Base-by-base conservation (phyloP, 2,888 invertebrate genomes). In the Hirudinaria manillensis region DNA sequence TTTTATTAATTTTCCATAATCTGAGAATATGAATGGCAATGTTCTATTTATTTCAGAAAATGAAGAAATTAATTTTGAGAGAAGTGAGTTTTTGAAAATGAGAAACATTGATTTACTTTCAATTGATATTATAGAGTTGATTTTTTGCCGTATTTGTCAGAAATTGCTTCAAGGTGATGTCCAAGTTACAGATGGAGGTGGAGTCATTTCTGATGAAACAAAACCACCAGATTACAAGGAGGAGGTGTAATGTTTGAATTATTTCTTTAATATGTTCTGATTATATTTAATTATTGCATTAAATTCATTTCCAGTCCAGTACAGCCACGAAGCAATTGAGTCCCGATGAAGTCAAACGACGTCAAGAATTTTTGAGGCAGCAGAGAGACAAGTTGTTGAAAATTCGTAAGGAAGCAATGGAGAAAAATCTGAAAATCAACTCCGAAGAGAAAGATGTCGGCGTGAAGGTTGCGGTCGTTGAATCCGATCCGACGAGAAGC, bases 381-480 rank as follows among this genome's bases (percentile, higher is more conserved):
- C 95, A 96, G 83, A 89, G 96, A 34, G 96, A 96, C 85, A 93
- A 94, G 83, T 88, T 97, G 74, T 88, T 96, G 66, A 92, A 92
- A 29, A 87, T 95, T 82, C 97, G 96, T 86, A 92, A 92, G 82
- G 91, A 92, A 83, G 93, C 92, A 32, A 89, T 96, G 29, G 91
- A 92, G 82, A 91, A 91, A 80, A 90, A 92, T 83, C 87, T 94
- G 10, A 79, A 82, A 29, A 65, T n/a, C 7, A 45, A 27, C 38
- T 3, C 7, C 13, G 70, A 38, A 13, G 70, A n/a, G 16, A 45
- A 45, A 10, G 45, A 45, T 45, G 45, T 45, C n/a, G 7, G 61
- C n/a, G 10, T 27, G 61, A 61, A 24, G 29, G 13, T n/a, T 61
- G 24, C 10, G 61, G 24, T 61, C 10, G 6, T 24, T n/a, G 10